A percentile compares a stretch with the other conserved stretches of the same genome.
Evolutionary conservation across 1,140 invertebrate species (phyloP).

Genomic region (Sycophila sp.): DNA sequence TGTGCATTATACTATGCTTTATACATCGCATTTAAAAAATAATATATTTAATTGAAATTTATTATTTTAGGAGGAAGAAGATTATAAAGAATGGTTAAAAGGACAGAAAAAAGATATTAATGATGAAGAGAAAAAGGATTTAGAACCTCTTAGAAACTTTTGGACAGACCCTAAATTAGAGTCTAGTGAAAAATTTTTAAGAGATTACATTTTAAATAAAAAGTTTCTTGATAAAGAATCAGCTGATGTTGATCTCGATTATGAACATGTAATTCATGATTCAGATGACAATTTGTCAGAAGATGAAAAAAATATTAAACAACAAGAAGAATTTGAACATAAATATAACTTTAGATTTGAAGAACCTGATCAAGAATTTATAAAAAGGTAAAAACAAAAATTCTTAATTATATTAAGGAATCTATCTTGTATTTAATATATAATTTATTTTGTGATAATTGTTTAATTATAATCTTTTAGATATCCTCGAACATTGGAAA

Average conservation of each 20-base stretch:
- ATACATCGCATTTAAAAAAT: conserved; percentile 1
- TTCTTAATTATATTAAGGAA: conserved; percentile 28
- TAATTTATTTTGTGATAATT: conserved; percentile 1
- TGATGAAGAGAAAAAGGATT: conserved; percentile 72
- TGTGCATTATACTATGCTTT: too few relatives aligned
- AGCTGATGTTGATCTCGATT: conserved; percentile 71
- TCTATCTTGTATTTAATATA: conserved; percentile 5
- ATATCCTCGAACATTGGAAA: conserved; percentile 89
- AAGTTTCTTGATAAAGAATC: conserved; percentile 74
- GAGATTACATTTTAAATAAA: conserved; percentile 93
- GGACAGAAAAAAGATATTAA: conserved; percentile 77
- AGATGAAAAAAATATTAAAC: conserved; percentile 82
- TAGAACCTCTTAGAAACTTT: conserved; percentile 82
- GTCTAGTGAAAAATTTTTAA: conserved; percentile 86
- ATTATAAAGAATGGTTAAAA: conserved; percentile 84
- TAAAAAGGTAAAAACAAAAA: conserved; percentile 66
- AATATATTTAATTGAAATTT: background rate
- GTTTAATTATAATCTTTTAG: conserved; percentile 54
- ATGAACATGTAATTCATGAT: conserved; percentile 77
- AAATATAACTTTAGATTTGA: conserved; percentile 98
- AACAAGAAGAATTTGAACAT: conserved; percentile 91
- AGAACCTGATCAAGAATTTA: conserved; percentile 94
- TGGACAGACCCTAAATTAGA: conserved; percentile 87
- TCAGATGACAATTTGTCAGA: conserved; percentile 78
- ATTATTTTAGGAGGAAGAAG: conserved; percentile 70